Evolutionary conservation across 1,140 invertebrate species (phyloP).

Genomic region (Chionoecetes opilio): DNA sequence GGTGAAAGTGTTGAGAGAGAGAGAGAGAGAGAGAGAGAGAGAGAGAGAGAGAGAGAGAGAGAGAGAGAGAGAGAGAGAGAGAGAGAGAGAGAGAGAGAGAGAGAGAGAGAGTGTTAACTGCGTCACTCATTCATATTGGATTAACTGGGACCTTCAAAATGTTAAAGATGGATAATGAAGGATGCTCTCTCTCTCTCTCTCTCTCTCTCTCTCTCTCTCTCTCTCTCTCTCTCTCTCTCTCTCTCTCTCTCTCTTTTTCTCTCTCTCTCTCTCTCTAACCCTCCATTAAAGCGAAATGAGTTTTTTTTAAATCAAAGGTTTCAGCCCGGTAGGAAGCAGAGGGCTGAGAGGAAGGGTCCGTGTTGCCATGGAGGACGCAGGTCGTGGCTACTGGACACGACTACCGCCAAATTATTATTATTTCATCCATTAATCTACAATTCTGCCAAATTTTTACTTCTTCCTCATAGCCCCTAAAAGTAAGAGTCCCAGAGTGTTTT

Average conservation of each 20-base stretch:
- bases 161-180: constrained; percentile 10
- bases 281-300: background rate
- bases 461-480: too few species aligned
- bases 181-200: background rate
- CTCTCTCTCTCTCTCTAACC: too few species aligned
- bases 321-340: too few species aligned
- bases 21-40: background rate
- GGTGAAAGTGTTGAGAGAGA: background rate
- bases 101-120: background rate
- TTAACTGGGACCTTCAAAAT: too few species aligned
- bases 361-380: too few species aligned
- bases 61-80: background rate
- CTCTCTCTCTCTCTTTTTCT: background rate
- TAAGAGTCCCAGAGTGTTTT: too few species aligned
- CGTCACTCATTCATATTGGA: background rate
- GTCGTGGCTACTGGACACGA: too few species aligned
- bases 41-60: background rate
- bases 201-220: constrained; percentile 16
- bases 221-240: constrained; percentile 27
- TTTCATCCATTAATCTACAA: too few species aligned
- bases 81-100: background rate
- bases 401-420: too few species aligned
- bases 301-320: too few species aligned
- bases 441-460: too few species aligned
- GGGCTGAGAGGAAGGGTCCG: too few species aligned